Base-by-base conservation (phyloP, 2,113 vertebrate genomes). In the Scartelaos histophorus region DNA sequence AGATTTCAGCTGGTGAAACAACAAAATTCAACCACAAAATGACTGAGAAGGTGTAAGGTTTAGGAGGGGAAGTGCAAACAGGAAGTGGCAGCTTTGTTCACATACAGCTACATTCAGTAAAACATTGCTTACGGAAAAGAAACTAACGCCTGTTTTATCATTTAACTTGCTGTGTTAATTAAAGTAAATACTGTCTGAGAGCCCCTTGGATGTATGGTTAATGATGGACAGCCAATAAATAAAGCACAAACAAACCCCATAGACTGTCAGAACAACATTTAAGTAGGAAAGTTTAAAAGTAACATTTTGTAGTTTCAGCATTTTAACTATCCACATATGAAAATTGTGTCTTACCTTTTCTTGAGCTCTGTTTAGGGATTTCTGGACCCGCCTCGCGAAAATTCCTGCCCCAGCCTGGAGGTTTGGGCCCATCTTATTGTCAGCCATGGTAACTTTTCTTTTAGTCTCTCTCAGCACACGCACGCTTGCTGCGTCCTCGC, bases 331-430 rank as follows among this genome's bases (percentile, higher is more conserved):
- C 51, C 1, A 43, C 38, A 10, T 9, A 43, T 43, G 3, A 58
- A 22, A 58, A 25, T 9, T 1, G 29, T 15, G 5, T 5, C 82
- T 82, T 92, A 98, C 97, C 96, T 97, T 98, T 91, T 98, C 97
- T 79, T 98, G 97, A 2, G 96, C 97, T 43, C 96, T 92, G 81
- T 89, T 97, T 86, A 98, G 80, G 29, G 84, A 96, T 80, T 97
- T 98, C 91, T 98, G 97, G 85, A 98, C 93, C 75, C 95, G 93
- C 85, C 94, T 97, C 75, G 97, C 97, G 56, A 98, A 92, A 73
- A 97, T 87, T 61, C 96, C 96, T 0, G 96, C 96, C 5, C 93
- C 93, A 13, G 95, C 88, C 66, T 96, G 95, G 0, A 95, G 76
- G 66, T 93, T 92, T 16, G 78, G 90, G 12, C 91, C 89, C 70